Base-by-base conservation (phyloP, 64 coral and sea anemone species). In the Actinia equina region DNA sequence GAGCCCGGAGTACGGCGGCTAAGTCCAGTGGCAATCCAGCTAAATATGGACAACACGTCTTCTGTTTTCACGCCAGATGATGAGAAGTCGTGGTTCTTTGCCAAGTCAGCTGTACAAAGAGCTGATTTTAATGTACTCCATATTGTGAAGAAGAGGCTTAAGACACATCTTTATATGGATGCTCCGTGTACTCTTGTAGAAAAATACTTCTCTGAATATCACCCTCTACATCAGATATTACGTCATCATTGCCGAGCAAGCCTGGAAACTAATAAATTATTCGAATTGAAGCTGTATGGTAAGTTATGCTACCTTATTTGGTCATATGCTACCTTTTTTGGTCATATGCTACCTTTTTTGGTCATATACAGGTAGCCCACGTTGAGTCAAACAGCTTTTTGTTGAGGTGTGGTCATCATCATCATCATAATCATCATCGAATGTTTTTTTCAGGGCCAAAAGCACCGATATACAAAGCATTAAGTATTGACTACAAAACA, bases 221-320 rank as follows among this genome's bases (percentile, higher is more conserved):
- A 99, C 59, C 97, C 97, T 7, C 18, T 99, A 17, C 91, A 99
- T 23, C 93, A 99, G 64, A 85, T 99, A 60, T 25, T 99, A 6
- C 82, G 91, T 56, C 86, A 99, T 65, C 97, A 99, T 46, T 93
- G 88, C 1, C 80, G 97, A 56, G 97, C 97, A 25, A 90, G 84
- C 18, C 82, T 99, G 80, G 93, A 99, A 74, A 99, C 97, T 22
- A 99, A 99, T 83, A 99, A 95, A 46, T 19, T 99, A 13, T 93
- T 95, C 83, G 93, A 99, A 16, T 77, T 99, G 41, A 99, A 99
- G 44, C 85, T 99, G 12, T 95, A 95, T 77, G 97, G 97, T 99
- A 53, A 91, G 85, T 22, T 8, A 49, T 49, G 46, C 46, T 49
- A 6, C 46, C 46, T 49, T 49, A 49, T 49, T 49, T 49, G 46